Evolutionary conservation across 2,113 vertebrate species (phyloP).

Genomic region (Cathartes aura): DNA sequence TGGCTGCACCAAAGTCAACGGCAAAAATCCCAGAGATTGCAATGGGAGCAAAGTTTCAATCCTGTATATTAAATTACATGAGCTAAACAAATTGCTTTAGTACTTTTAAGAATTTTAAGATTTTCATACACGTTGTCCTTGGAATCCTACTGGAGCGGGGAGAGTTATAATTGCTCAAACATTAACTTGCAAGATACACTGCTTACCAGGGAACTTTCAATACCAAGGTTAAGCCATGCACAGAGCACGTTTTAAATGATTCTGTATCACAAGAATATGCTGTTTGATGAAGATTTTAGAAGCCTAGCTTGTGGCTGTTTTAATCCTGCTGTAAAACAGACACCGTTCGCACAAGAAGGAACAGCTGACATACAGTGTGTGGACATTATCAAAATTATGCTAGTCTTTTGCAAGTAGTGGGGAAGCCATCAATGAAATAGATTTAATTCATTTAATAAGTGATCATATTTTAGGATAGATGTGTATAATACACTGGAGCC

Average conservation of each 20-base stretch:
- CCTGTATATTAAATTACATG: not conserved
- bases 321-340: not conserved
- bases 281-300: not conserved
- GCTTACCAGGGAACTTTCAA: not conserved
- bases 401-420: not conserved
- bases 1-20: not conserved
- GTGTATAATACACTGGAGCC: not conserved
- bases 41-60: not conserved
- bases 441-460: not conserved
- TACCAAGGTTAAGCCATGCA: no score
- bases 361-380: no score
- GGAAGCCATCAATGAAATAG: not conserved
- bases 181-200: not conserved
- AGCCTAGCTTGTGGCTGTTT: not conserved
- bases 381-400: no score
- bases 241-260: not conserved
- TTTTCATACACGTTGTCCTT: not conserved
- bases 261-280: not conserved
- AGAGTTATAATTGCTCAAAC: not conserved
- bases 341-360: not conserved
- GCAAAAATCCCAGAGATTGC: not conserved
- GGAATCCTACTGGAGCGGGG: not conserved
- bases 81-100: not conserved
- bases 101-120: not conserved
- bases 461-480: not conserved